Conservation (phyloP, 2,113 vertebrate species). For the Gymnocephalus cernua region DNA sequence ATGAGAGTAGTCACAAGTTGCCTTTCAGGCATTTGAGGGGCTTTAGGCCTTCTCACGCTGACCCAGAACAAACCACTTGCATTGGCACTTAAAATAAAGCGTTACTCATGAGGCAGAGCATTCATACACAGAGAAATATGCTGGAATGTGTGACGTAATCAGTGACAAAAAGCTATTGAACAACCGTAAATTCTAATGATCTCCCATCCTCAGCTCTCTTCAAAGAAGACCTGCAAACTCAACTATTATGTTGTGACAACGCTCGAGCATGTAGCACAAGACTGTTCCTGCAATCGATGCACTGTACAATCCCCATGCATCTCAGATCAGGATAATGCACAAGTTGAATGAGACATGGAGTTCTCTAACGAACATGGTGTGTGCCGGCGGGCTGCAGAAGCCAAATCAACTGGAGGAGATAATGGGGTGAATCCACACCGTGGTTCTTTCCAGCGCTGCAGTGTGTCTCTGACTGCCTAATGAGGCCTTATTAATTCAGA, state of each 20-base stretch:
- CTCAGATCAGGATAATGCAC: conserved; percentile 39
- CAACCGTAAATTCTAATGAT: background rate
- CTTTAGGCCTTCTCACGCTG: conserved; percentile 15
- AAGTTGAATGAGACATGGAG: conserved; percentile 34
- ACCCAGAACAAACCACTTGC: conserved; percentile 18
- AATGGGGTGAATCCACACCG: conserved; percentile 63
- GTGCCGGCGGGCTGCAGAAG: conserved; percentile 54
- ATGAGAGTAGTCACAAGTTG: conserved; percentile 30
- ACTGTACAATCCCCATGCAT: conserved; percentile 31
- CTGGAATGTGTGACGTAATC: conserved; percentile 17
- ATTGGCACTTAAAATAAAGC: background rate
- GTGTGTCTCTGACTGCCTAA: conserved; percentile 78
- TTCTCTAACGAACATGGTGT: conserved; percentile 55
- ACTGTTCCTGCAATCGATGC: background rate
- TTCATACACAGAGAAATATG: background rate
- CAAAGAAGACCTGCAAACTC: conserved; percentile 19
- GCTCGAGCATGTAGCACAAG: conserved; percentile 7
- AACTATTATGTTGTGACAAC: conserved; percentile 23
- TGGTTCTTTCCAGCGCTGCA: conserved; percentile 68
- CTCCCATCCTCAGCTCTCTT: conserved; percentile 3
- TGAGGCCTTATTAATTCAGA: conserved; percentile 85
- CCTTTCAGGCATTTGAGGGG: conserved; percentile 34
- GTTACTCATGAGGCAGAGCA: background rate
- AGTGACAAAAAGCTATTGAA: background rate
- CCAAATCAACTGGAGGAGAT: conserved; percentile 50